Evolutionary conservation across 2,797 vertebrate species (phyloP).

Genomic region (Psittacula derbiana): DNA sequence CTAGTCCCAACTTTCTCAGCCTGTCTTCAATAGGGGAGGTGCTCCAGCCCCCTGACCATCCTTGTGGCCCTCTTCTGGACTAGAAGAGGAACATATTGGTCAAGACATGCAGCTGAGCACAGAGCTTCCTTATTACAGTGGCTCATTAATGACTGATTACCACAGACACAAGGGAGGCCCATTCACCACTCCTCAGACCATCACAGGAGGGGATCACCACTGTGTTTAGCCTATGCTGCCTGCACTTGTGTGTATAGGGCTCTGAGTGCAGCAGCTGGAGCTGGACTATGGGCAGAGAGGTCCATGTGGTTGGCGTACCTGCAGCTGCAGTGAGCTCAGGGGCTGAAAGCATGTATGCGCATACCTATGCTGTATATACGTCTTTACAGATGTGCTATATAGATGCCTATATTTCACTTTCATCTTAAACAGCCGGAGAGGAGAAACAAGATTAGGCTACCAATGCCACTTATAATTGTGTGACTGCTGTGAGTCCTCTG

Average conservation of each 20-base stretch:
- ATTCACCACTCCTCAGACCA: neutral
- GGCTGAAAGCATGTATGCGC: neutral
- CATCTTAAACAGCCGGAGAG: neutral
- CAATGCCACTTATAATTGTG: neutral
- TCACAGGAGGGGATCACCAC: neutral
- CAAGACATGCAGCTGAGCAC: neutral
- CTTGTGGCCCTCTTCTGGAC: neutral
- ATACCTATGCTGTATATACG: too few species aligned
- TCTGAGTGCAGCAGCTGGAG: neutral
- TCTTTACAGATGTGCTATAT: neutral
- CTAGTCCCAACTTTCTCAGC: neutral
- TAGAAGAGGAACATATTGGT: neutral
- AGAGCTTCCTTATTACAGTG: neutral
- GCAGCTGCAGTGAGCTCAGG: accelerated
- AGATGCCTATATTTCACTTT: neutral
- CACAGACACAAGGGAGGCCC: neutral
- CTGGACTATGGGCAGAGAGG: neutral
- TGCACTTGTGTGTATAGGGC: neutral
- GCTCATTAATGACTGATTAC: neutral
- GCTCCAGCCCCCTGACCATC: neutral
- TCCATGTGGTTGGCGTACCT: neutral
- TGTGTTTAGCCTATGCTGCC: neutral
- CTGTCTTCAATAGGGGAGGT: neutral
- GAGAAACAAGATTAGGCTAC: neutral
- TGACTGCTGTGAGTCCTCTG: neutral